These are phyloP conservation scores for Julus scandinavius DNA, from an alignment of 2,888 invertebrate species.

Conservation along the genomic window DNA sequence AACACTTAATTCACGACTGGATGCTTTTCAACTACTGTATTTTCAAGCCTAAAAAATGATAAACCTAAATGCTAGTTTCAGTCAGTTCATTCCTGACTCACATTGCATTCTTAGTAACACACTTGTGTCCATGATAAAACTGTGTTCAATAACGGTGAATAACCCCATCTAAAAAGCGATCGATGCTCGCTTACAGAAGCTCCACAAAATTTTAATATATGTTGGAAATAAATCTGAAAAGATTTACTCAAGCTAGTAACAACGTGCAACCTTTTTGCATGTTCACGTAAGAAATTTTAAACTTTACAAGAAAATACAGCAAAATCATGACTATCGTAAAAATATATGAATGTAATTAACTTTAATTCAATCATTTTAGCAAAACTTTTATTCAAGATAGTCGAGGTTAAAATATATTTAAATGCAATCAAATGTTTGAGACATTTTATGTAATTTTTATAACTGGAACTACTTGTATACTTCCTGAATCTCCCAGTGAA, in stretches of 20 bases:
- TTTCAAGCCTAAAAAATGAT: no score
- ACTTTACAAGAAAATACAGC: not conserved
- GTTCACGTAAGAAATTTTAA: not conserved
- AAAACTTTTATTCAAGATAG: no score
- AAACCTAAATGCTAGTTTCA: no score
- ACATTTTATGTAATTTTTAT: no score
- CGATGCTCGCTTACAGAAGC: not conserved
- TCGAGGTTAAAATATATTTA: no score
- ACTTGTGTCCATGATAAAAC: not conserved
- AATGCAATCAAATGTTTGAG: no score
- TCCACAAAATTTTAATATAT: slow-evolving; percentile 33
- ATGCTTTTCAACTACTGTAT: no score
- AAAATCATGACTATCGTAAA: not conserved
- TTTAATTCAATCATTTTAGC: not conserved
- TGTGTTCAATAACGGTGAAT: slow-evolving; percentile 33
- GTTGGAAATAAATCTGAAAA: not conserved
- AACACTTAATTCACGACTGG: no score
- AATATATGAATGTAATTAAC: not conserved
- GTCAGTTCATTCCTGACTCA: not conserved
- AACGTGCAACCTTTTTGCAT: not conserved
- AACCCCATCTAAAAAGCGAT: slow-evolving; percentile 11
- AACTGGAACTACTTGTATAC: no score
- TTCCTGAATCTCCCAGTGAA: no score
- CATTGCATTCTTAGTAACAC: not conserved
- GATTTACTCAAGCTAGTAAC: not conserved